Conservation (phyloP, 1,140 invertebrate genomes). For the Tenebrio molitor region DNA sequence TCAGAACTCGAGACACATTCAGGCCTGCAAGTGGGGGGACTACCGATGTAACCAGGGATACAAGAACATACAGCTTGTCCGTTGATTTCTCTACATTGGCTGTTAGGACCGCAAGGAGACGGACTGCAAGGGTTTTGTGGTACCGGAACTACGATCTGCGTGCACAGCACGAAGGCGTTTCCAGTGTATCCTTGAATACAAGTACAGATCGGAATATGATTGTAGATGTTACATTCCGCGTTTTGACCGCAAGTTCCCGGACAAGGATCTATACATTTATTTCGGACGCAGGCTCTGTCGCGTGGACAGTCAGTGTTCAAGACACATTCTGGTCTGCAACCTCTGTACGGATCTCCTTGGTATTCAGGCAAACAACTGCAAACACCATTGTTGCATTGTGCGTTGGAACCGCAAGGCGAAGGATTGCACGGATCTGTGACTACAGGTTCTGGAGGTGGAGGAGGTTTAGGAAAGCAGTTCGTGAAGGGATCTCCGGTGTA, state of each 20-base stretch:
- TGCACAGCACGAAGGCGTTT: conserved; percentile 77
- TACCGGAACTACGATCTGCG: conserved; percentile 58
- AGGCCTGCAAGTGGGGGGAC: conserved; percentile 76
- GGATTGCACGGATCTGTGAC: conserved; percentile 40
- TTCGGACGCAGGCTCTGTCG: conserved; percentile 73
- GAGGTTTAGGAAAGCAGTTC: conserved; percentile 68
- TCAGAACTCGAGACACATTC: conserved; percentile 78
- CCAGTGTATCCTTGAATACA: conserved; percentile 74
- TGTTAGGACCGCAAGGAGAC: conserved; percentile 77
- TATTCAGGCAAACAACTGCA: conserved; percentile 74
- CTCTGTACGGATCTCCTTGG: conserved; percentile 73
- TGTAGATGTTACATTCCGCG: conserved; percentile 75
- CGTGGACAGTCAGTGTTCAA: conserved; percentile 78
- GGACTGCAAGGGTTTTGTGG: conserved; percentile 73
- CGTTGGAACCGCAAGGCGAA: conserved; percentile 67
- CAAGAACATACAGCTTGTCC: conserved; percentile 78
- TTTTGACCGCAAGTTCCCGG: conserved; percentile 77
- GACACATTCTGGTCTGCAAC: conserved; percentile 78
- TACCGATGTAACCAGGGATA: conserved; percentile 73
- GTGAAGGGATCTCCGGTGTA: conserved; percentile 76
- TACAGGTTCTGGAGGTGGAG: conserved; percentile 56
- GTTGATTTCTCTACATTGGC: conserved; percentile 74
- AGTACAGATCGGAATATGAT: conserved; percentile 78
- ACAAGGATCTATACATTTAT: conserved; percentile 78
- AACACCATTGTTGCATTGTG: conserved; percentile 72